Conservation (phyloP, 1,140 invertebrate genomes). For the Leptinotarsa defecta region DNA sequence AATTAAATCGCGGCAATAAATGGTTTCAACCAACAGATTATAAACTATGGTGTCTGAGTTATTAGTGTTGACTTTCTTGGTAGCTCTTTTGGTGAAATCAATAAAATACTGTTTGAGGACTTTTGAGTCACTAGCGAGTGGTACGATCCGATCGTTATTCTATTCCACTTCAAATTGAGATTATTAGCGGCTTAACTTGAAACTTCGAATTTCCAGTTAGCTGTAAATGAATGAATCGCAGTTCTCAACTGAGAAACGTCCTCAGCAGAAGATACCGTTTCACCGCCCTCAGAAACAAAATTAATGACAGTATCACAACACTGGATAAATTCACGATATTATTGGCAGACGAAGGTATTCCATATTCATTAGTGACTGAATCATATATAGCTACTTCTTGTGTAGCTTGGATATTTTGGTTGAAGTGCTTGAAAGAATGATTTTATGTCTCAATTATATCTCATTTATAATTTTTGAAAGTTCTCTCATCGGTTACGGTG, state of each 20-base stretch:
- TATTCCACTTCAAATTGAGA: slow-evolving; percentile 41
- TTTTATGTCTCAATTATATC: slow-evolving; percentile 16
- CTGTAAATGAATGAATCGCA: too few species aligned
- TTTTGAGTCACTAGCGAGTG: slow-evolving; percentile 41
- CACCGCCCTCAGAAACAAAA: slow-evolving; percentile 20
- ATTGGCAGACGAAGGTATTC: not conserved
- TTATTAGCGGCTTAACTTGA: slow-evolving; percentile 23
- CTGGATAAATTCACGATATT: slow-evolving; percentile 29
- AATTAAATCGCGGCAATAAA: too few species aligned
- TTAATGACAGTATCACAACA: slow-evolving; percentile 35
- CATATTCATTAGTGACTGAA: slow-evolving; percentile 36
- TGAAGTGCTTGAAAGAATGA: slow-evolving; percentile 34
- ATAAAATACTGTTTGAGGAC: slow-evolving; percentile 10
- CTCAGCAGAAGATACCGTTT: too few species aligned
- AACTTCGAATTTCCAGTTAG: slow-evolving; percentile 5
- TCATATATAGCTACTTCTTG: slow-evolving; percentile 29
- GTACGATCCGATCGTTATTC: slow-evolving; percentile 36
- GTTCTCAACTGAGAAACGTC: too few species aligned
- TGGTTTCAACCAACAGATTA: too few species aligned
- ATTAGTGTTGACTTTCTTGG: not conserved
- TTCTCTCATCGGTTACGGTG: slow-evolving; percentile 31
- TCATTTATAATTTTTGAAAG: slow-evolving; percentile 29
- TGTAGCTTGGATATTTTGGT: slow-evolving; percentile 39
- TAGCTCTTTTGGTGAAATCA: not conserved
- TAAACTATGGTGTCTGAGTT: too few species aligned